Conservation (phyloP, 1,140 invertebrate species). For the Saccostrea echinata region DNA sequence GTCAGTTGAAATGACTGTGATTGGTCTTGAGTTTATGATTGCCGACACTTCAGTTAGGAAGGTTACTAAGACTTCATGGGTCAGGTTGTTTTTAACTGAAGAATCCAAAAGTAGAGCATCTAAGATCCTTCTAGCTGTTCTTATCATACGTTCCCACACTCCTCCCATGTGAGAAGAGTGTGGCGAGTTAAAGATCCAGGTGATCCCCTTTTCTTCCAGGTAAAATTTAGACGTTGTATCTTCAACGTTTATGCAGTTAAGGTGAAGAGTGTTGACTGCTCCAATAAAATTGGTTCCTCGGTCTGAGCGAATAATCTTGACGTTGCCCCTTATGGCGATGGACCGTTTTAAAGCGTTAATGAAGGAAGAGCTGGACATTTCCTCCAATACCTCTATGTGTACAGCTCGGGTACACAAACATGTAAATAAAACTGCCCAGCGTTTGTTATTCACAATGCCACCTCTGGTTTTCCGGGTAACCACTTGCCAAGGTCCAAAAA, state of each 20-base stretch:
- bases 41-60: slow-evolving; percentile 56
- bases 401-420: slow-evolving; percentile 52
- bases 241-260: slow-evolving; percentile 35
- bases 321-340: slow-evolving; percentile 57
- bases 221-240: slow-evolving; percentile 20
- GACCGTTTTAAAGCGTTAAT: slow-evolving; percentile 63
- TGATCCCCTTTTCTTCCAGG: slow-evolving; percentile 40
- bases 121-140: slow-evolving; percentile 49
- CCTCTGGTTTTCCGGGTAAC: slow-evolving; percentile 49
- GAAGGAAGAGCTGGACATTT: slow-evolving; percentile 56
- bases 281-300: slow-evolving; percentile 66
- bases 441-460: slow-evolving; percentile 47
- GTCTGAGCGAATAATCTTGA: slow-evolving; percentile 57
- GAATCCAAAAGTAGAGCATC: too few species aligned
- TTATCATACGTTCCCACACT: too few species aligned
- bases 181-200: slow-evolving; percentile 56
- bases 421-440: slow-evolving; percentile 64
- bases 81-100: too few species aligned
- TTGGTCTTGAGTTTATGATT: slow-evolving; percentile 57
- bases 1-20: slow-evolving; percentile 52
- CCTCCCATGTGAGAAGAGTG: too few species aligned
- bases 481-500: slow-evolving; percentile 53
- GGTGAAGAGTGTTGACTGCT: background rate
- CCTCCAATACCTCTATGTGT: slow-evolving; percentile 63
- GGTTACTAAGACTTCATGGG: slow-evolving; percentile 59